phyloP scores from a whole-genome alignment of 2,113 vertebrate species.

The Sylvia atricapilla region DNA sequence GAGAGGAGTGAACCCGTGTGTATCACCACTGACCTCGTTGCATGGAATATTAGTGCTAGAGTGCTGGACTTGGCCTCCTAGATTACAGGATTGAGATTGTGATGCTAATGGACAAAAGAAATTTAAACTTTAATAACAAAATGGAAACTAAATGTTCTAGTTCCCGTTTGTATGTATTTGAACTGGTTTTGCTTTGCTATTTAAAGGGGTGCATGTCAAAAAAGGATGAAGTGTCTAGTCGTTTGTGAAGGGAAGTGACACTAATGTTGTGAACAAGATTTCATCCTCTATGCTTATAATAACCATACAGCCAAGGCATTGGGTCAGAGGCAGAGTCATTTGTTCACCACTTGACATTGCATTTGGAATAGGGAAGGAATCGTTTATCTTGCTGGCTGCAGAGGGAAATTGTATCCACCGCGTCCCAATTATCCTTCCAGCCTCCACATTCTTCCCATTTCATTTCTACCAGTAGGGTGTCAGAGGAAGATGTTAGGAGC shows the following conservation, averaged over 20 bases:
- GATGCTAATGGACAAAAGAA: background rate
- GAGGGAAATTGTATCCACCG: background rate
- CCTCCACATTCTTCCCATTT: background rate
- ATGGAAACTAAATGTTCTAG: background rate
- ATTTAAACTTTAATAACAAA: background rate
- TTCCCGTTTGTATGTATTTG: background rate
- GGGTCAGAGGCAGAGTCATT: slow-evolving; percentile 10
- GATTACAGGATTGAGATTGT: background rate
- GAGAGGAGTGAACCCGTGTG: background rate
- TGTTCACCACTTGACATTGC: background rate
- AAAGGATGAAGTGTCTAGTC: background rate
- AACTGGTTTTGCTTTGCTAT: background rate
- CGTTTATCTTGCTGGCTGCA: background rate
- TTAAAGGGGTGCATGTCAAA: background rate
- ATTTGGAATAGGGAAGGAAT: background rate
- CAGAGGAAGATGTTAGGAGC: background rate
- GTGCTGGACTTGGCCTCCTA: background rate
- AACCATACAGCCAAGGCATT: background rate
- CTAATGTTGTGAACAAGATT: background rate
- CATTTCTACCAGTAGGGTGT: background rate
- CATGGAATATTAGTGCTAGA: rapidly evolving
- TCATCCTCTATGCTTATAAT: background rate
- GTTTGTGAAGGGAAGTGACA: background rate
- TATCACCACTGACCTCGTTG: rapidly evolving
- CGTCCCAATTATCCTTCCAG: background rate